Base-by-base conservation (phyloP, 2,113 vertebrate species). In the Notothenia rossii region DNA sequence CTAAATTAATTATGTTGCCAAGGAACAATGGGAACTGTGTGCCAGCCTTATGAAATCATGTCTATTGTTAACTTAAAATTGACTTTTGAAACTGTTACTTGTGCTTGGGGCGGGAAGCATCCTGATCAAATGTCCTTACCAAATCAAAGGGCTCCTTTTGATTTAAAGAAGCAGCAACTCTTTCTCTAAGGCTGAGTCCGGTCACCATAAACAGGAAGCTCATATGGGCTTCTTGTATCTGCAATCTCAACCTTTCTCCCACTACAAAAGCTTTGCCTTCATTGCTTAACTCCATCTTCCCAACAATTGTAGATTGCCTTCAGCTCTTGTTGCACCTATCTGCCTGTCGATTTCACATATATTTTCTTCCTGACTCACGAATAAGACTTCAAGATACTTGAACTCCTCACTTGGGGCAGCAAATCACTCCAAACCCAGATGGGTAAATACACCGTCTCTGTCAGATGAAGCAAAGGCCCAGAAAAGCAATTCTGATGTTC, bases 31-130 rank as follows among this genome's bases (percentile, higher is more conserved):
- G 43, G 18, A 10, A 10, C 5, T n/a, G 45, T 11, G n/a, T 69
- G 29, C 8, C 49, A 22, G 15, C 61, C n/a, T 65, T 77, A 45
- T 59, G 58, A 74, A 82, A 62, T 14, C 53, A 40, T 14, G 33
- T 75, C 46, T 58, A 56, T 56, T 79, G 51, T 86, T 83, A 14
- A n/a, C 43, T 60, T 20, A 48, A 77, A 53, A 71, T 45, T 63
- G 48, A 60, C 62, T 51, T 72, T 66, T 72, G 20, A 51, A 75
- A 20, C 12, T 17, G 29, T 50, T 61, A 25, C 0, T 9, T 48
- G 69, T 72, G 29, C 29, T 40, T 2, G 1, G 9, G 5, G 48
- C 49, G 36, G 10, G 45, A 53, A 5, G 14, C 63, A 22, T 25
- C 50, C 2, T 14, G 13, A 70, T 45, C n/a, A 36, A 29, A 33